These are phyloP conservation scores for Nautilus pompilius DNA, from an alignment of 1,140 invertebrate species.

Conservation along the genomic window DNA sequence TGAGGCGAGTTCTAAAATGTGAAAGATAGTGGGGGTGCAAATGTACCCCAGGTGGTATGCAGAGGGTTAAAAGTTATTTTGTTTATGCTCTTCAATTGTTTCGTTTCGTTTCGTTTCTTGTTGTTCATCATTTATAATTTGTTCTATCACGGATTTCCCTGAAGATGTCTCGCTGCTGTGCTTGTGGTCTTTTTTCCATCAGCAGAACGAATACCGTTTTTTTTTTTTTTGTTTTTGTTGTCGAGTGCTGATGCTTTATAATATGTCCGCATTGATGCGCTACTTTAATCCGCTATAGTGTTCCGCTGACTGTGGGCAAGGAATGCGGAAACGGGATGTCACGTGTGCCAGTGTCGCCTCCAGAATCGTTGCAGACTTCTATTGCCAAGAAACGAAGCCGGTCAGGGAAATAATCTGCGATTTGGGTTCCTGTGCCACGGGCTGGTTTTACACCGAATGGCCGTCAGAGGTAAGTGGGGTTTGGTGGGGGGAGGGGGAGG, in stretches of 20 bases:
- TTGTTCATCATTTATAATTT: too few species aligned
- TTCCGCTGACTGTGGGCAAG: constrained; percentile 63
- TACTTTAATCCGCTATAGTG: constrained; percentile 55
- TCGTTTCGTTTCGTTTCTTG: too few species aligned
- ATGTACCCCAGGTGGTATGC: too few species aligned
- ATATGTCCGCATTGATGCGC: neutral
- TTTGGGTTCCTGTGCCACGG: constrained; percentile 48
- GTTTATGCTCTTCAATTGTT: too few species aligned
- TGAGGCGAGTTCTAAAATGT: too few species aligned
- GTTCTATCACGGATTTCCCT: too few species aligned
- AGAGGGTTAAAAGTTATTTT: too few species aligned
- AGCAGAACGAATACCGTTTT: too few species aligned
- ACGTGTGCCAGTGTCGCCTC: constrained; percentile 61
- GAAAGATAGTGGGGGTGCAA: too few species aligned
- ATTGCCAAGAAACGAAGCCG: constrained; percentile 49
- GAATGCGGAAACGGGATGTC: constrained; percentile 60
- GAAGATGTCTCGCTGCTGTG: too few species aligned
- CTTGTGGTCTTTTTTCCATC: too few species aligned
- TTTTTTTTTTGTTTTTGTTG: too few species aligned
- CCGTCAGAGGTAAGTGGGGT: constrained; percentile 28
- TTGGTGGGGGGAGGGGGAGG: constrained; percentile 17
- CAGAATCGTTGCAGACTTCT: constrained; percentile 39
- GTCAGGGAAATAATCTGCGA: constrained; percentile 56
- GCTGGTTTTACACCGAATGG: constrained; percentile 36
- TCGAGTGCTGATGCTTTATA: neutral